These are phyloP conservation scores for Bombyx mandarina DNA, from an alignment of 1,140 invertebrate species.

Conservation along the genomic window DNA sequence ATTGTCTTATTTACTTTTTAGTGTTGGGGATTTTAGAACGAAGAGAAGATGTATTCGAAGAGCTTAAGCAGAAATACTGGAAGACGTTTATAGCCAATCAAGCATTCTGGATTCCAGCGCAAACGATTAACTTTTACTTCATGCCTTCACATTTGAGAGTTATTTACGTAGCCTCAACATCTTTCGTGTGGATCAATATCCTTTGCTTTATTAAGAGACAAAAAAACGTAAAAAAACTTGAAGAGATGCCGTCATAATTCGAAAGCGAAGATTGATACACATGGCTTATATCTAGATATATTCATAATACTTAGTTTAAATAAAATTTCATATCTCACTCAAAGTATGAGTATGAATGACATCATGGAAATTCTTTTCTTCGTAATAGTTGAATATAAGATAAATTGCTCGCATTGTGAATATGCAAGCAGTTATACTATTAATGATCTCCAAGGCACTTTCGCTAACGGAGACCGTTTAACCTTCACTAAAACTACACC, in stretches of 20 bases:
- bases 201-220: constrained; percentile 81
- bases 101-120: constrained; percentile 84
- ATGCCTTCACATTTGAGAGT: constrained; percentile 78
- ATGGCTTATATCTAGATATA: no score
- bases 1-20: constrained; percentile 44
- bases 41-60: constrained; percentile 76
- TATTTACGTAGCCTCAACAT: constrained; percentile 79
- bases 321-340: no score
- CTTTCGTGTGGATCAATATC: constrained; percentile 85
- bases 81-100: constrained; percentile 82
- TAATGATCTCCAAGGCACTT: no score
- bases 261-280: no score
- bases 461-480: no score
- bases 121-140: constrained; percentile 81
- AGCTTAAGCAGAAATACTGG: constrained; percentile 80
- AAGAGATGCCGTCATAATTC: background rate
- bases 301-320: no score
- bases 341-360: no score
- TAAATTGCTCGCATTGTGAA: no score
- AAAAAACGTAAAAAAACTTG: constrained; percentile 26
- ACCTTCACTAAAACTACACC: no score
- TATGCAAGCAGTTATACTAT: no score
- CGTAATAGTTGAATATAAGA: no score
- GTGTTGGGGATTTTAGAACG: constrained; percentile 82
- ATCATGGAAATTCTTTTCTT: no score